Evolutionary conservation across 2,888 invertebrate genomes (phyloP).

Genomic region (Cistogaster globosa): DNA sequence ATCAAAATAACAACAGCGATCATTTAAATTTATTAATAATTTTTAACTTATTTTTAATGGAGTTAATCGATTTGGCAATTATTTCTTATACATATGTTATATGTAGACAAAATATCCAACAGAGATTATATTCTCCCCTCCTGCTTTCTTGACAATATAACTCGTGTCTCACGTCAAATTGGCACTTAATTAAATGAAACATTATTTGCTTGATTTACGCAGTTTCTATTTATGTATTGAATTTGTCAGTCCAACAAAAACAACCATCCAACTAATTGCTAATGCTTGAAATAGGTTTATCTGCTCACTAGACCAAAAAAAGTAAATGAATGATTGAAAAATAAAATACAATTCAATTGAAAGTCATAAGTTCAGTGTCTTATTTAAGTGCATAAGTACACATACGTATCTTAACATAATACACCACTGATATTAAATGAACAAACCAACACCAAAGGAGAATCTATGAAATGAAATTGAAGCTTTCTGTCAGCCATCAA

Average conservation of each 20-base stretch:
- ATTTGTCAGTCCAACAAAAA: slow-evolving; percentile 25
- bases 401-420: neutral
- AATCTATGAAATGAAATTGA: slow-evolving; percentile 16
- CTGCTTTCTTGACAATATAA: neutral
- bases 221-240: slow-evolving; percentile 23
- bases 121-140: neutral
- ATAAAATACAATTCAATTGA: slow-evolving; percentile 4
- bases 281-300: neutral
- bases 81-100: too few relatives aligned
- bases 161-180: slow-evolving; percentile 10
- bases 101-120: neutral
- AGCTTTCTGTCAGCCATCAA: slow-evolving; percentile 1
- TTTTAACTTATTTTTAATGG: too few relatives aligned
- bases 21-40: too few relatives aligned
- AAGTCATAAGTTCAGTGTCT: slow-evolving; percentile 1
- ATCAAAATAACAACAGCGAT: too few relatives aligned
- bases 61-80: too few relatives aligned
- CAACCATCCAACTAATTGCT: slow-evolving; percentile 2
- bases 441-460: too few relatives aligned
- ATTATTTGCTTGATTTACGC: slow-evolving; percentile 40
- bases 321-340: slow-evolving; percentile 50
- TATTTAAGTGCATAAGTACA: neutral
- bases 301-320: slow-evolving; percentile 31
- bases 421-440: slow-evolving; percentile 4
- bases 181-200: slow-evolving; percentile 55